Evolutionary conservation across 2,888 invertebrate genomes (phyloP).

Genomic region (Sarcophaga caerulescens): DNA sequence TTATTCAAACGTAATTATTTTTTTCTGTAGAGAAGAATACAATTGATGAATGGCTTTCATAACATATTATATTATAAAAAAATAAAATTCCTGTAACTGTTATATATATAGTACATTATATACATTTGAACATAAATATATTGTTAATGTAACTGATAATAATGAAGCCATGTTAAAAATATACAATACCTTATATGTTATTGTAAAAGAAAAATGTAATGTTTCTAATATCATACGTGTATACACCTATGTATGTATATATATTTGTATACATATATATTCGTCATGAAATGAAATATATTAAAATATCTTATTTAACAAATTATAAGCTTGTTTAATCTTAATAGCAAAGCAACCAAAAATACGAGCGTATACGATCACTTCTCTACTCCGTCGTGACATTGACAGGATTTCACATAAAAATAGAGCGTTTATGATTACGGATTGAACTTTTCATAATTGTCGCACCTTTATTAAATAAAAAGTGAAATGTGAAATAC

Average conservation of each 20-base stretch:
- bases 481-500: too few species aligned
- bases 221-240: slow-evolving; percentile 31
- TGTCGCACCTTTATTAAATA: too few species aligned
- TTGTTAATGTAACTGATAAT: slow-evolving; percentile 35
- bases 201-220: slow-evolving; percentile 1
- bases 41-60: slow-evolving; percentile 14
- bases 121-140: slow-evolving; percentile 23
- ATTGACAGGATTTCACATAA: too few species aligned
- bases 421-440: too few species aligned
- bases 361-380: background rate
- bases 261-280: slow-evolving; percentile 4
- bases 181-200: background rate
- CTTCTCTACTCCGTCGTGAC: too few species aligned
- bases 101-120: slow-evolving; percentile 32
- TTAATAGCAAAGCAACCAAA: background rate
- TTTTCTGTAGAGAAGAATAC: background rate
- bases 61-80: background rate
- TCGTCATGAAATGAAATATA: slow-evolving; percentile 17
- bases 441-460: too few species aligned
- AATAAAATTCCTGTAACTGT: slow-evolving; percentile 31
- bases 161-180: slow-evolving; percentile 40
- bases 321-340: background rate
- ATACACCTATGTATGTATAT: slow-evolving; percentile 7
- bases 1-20: background rate
- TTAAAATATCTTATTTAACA: slow-evolving; percentile 11